Evolutionary conservation across 2,797 vertebrate species (phyloP).

Genomic region (Peromyscus eremicus): DNA sequence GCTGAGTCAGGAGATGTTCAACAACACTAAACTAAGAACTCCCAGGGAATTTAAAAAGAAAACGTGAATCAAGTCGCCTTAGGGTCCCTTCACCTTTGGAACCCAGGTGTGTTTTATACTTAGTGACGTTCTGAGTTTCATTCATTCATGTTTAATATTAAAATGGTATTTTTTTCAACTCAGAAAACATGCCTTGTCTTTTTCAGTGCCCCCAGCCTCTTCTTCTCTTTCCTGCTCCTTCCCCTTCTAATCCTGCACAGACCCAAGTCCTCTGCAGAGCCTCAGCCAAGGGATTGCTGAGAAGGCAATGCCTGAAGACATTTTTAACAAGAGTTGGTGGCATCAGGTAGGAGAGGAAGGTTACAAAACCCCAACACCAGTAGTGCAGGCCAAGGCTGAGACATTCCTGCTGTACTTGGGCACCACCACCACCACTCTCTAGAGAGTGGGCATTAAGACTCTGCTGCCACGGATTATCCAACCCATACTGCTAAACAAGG

Average conservation of each 20-base stretch:
- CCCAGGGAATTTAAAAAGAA: neutral
- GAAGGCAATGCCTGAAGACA: neutral
- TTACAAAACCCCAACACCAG: neutral
- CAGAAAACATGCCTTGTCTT: neutral
- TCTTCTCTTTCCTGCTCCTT: neutral
- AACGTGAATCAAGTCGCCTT: neutral
- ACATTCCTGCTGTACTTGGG: neutral
- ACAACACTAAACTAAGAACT: conserved; percentile 17
- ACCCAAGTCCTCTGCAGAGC: neutral
- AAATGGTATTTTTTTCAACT: conserved; percentile 13
- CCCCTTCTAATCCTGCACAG: neutral
- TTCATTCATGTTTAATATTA: neutral
- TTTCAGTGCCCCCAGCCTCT: neutral
- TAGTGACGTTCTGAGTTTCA: neutral
- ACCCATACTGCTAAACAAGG: neutral
- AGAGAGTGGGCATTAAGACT: neutral
- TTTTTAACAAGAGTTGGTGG: neutral
- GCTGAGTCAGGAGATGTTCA: neutral
- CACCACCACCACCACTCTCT: neutral
- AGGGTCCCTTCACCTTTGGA: neutral
- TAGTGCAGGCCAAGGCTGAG: neutral
- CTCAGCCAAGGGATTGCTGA: neutral
- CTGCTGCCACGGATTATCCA: neutral
- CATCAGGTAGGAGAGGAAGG: neutral
- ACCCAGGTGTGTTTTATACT: neutral